These are phyloP conservation scores for Eclectus roratus DNA, from an alignment of 2,113 vertebrate species.

Conservation along the genomic window DNA sequence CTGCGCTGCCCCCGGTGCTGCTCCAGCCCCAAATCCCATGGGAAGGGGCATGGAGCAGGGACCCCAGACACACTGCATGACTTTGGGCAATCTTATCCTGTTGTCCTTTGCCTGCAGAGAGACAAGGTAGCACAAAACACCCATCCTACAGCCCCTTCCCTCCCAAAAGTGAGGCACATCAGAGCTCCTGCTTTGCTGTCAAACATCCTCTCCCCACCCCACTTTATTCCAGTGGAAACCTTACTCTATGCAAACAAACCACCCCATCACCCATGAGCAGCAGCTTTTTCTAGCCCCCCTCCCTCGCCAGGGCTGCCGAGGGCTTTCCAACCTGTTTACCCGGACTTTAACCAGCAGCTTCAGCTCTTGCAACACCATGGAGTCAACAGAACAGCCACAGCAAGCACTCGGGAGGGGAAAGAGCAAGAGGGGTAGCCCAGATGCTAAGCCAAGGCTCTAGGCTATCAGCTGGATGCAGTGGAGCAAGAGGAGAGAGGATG, in stretches of 20 bases:
- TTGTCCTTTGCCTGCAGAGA: neutral
- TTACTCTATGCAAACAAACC: neutral
- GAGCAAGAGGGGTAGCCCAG: neutral
- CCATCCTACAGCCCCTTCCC: neutral
- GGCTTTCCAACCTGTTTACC: constrained; percentile 51
- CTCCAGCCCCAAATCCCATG: neutral
- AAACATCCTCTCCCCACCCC: rapidly evolving
- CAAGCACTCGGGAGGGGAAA: neutral
- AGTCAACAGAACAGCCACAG: constrained; percentile 15
- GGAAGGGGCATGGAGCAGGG: neutral
- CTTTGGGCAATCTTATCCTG: neutral
- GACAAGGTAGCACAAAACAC: neutral
- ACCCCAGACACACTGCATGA: neutral
- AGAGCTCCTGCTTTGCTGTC: neutral
- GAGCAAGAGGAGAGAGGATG: neutral
- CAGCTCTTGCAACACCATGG: neutral
- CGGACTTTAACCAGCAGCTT: constrained; percentile 40
- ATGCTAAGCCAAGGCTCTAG: neutral
- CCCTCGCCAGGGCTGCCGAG: neutral
- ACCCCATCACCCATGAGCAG: neutral
- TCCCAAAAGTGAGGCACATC: neutral
- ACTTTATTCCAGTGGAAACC: neutral
- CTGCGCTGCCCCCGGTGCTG: rapidly evolving
- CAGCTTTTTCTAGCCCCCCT: neutral
- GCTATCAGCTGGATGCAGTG: neutral